A percentile compares a stretch with the other conserved stretches of the same genome.
These are phyloP conservation scores for Tricholauxania praeusta DNA, from an alignment of 2,888 invertebrate species.

Conservation along the genomic window DNA sequence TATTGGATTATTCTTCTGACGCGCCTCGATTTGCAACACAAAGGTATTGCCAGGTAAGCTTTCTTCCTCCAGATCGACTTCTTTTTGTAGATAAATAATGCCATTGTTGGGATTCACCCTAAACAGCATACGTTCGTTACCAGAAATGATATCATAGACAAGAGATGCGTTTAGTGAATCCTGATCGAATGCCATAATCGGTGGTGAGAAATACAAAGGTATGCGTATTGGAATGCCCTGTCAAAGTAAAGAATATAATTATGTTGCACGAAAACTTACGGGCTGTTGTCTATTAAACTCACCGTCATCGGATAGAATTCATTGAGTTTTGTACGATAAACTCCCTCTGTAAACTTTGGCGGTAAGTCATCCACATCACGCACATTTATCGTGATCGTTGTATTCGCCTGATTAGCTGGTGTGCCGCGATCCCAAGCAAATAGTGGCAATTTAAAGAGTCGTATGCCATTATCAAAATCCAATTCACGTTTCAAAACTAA, in stretches of 20 bases:
- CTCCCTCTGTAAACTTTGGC: slow-evolving; percentile 84
- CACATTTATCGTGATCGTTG: slow-evolving; percentile 78
- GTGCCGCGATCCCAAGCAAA: slow-evolving; percentile 87
- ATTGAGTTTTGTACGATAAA: slow-evolving; percentile 83
- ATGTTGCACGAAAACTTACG: not conserved
- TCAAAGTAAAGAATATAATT: slow-evolving; percentile 46
- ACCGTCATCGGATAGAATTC: slow-evolving; percentile 87
- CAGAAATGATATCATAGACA: slow-evolving; percentile 83
- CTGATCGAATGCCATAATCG: slow-evolving; percentile 84
- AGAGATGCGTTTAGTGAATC: slow-evolving; percentile 83
- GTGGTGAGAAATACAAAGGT: slow-evolving; percentile 77
- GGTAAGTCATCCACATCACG: slow-evolving; percentile 85
- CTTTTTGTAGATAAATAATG: slow-evolving; percentile 80
- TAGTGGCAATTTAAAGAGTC: slow-evolving; percentile 79
- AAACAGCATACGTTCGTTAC: slow-evolving; percentile 83
- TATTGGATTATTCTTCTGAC: slow-evolving; percentile 82
- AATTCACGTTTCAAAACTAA: slow-evolving; percentile 80
- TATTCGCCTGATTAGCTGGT: slow-evolving; percentile 79
- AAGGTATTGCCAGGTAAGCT: slow-evolving; percentile 80
- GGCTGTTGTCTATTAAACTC: slow-evolving; percentile 57
- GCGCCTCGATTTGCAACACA: slow-evolving; percentile 81
- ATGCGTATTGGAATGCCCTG: slow-evolving; percentile 80
- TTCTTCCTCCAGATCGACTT: slow-evolving; percentile 85
- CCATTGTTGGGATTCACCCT: slow-evolving; percentile 81
- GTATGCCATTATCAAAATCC: slow-evolving; percentile 85